Conservation (phyloP, 2,888 invertebrate genomes). For the Endotricha flammealis region DNA sequence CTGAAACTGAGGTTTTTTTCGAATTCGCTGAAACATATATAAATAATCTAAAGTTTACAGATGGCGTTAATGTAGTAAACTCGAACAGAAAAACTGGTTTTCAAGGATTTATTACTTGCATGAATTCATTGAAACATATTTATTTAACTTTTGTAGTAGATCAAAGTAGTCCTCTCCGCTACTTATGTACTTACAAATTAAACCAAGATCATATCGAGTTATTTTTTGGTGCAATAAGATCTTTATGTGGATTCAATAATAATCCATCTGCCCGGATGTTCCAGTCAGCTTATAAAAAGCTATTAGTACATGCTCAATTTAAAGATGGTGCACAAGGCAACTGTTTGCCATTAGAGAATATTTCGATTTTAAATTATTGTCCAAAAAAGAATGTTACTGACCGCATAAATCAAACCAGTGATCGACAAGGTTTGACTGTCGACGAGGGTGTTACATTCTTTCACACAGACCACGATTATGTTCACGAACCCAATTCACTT, state of each 20-base stretch:
- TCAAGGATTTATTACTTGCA: conserved; percentile 9
- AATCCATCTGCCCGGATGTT: too few relatives aligned
- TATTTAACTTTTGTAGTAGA: not conserved
- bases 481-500: too few relatives aligned
- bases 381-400: too few relatives aligned
- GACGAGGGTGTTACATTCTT: too few relatives aligned
- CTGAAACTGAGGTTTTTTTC: conserved; percentile 2
- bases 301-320: not conserved
- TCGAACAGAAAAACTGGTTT: conserved; percentile 10
- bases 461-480: too few relatives aligned
- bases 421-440: too few relatives aligned
- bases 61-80: not conserved
- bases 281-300: not conserved
- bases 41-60: conserved; percentile 1
- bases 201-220: conserved; percentile 6
- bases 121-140: conserved; percentile 5
- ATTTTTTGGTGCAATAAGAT: conserved; percentile 15
- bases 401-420: too few relatives aligned
- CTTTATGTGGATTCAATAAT: conserved; percentile 13
- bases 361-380: too few relatives aligned
- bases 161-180: conserved; percentile 3
- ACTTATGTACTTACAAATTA: conserved; percentile 13
- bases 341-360: not conserved
- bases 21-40: conserved; percentile 1
- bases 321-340: not conserved